Percentiles rank a stretch among this genome's conserved stretches.
These are phyloP conservation scores for Cynopterus sphinx DNA, from an alignment of 2,797 vertebrate genomes.

Conservation along the genomic window DNA sequence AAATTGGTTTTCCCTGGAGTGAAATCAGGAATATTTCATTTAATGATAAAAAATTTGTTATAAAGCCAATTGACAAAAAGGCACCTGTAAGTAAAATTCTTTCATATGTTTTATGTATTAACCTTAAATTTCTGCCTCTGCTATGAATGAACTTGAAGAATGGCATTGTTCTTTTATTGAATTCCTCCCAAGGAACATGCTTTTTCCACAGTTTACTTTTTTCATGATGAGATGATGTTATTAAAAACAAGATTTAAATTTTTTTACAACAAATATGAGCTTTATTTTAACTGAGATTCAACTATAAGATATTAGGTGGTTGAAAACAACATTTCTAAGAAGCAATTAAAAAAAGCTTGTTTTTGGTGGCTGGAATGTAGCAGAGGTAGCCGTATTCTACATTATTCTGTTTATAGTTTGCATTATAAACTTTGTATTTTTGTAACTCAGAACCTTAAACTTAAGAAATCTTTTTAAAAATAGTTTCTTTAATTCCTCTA, in stretches of 20 bases:
- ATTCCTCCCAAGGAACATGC: neutral
- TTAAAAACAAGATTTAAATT: neutral
- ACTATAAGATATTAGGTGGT: neutral
- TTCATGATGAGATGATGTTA: neutral
- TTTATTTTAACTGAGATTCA: constrained; percentile 44
- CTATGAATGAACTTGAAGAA: neutral
- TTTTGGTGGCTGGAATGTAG: neutral
- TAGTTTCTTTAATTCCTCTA: neutral
- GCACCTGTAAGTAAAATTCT: constrained; percentile 92
- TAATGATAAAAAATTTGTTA: constrained; percentile 99
- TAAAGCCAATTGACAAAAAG: constrained; percentile 99
- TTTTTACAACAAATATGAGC: neutral
- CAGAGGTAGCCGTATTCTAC: neutral
- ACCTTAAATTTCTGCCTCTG: neutral
- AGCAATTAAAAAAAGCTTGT: neutral
- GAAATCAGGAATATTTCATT: constrained; percentile 99
- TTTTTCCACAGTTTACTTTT: constrained; percentile 12
- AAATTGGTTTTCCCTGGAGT: constrained; percentile 99
- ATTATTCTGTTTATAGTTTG: neutral
- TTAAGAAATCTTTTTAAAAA: neutral
- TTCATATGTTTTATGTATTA: constrained; percentile 20
- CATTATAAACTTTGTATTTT: neutral
- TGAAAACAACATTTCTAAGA: constrained; percentile 20
- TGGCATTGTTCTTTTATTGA: neutral
- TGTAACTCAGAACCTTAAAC: neutral